Evolutionary conservation across 2,113 vertebrate genomes (phyloP).

Genomic region (Thinocorus orbignyianus): DNA sequence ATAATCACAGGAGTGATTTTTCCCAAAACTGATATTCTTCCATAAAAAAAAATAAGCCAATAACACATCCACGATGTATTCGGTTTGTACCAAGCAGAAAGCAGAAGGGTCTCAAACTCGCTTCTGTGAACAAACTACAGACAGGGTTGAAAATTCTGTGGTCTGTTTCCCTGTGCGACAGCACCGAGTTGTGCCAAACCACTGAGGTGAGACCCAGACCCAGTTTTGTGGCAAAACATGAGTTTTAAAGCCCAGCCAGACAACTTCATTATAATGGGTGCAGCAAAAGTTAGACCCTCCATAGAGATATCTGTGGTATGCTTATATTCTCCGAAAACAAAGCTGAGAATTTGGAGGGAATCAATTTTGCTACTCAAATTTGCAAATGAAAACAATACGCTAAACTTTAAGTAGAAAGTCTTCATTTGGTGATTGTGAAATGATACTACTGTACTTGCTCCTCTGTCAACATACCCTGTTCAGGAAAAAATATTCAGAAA

Average conservation of each 20-base stretch:
- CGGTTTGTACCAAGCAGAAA: not conserved
- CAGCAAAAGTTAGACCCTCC: not conserved
- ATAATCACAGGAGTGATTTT: not conserved
- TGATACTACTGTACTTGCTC: not conserved
- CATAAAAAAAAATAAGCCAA: not conserved
- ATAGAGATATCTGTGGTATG: not conserved
- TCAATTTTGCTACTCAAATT: not conserved
- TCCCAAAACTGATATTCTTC: not conserved
- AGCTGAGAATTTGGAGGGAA: not conserved
- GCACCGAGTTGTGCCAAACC: not conserved
- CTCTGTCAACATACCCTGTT: not conserved
- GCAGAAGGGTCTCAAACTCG: not conserved
- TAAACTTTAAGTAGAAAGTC: not conserved
- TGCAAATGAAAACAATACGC: not conserved
- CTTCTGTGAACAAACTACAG: not conserved
- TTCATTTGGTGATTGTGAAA: not conserved
- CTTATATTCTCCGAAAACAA: not conserved
- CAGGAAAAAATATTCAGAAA: not conserved
- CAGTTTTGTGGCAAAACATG: not conserved
- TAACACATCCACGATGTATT: not conserved
- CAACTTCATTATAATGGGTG: not conserved
- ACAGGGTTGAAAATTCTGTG: not conserved
- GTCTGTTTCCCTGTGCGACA: not conserved
- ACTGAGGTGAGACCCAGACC: not conserved
- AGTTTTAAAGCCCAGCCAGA: not conserved